A percentile compares a stretch with the other conserved stretches of the same genome.
These are phyloP conservation scores for Eurystomus gularis DNA, from an alignment of 2,113 vertebrate species.

Conservation along the genomic window DNA sequence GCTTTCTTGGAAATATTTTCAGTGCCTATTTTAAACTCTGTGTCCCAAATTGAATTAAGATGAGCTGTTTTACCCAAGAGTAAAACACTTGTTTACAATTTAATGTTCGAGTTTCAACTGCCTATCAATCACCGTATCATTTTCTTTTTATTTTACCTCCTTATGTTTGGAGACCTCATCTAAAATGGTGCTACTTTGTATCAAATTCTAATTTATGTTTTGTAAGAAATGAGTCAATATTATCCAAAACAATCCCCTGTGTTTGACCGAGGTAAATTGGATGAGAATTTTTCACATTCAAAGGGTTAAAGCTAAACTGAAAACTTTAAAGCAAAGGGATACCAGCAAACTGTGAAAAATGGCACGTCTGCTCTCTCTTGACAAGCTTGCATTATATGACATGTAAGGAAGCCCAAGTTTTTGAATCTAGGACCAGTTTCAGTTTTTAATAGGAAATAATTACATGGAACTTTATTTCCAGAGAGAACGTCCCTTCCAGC, in stretches of 20 bases:
- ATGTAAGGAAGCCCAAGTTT: slow-evolving; percentile 23
- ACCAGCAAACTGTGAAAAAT: slow-evolving; percentile 50
- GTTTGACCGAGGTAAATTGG: slow-evolving; percentile 2
- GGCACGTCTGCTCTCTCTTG: background rate
- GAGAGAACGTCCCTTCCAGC: slow-evolving; percentile 38
- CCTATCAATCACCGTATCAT: background rate
- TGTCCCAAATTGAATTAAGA: slow-evolving; percentile 7
- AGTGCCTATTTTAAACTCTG: slow-evolving; percentile 16
- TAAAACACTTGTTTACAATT: background rate
- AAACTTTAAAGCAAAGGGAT: slow-evolving; percentile 42
- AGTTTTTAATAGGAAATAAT: slow-evolving; percentile 50
- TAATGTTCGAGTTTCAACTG: slow-evolving; percentile 24
- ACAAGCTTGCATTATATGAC: slow-evolving; percentile 16
- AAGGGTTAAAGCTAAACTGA: slow-evolving; percentile 42
- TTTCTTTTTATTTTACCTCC: background rate
- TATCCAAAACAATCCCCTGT: background rate
- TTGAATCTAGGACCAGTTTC: slow-evolving; percentile 33
- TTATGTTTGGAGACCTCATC: background rate
- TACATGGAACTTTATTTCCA: slow-evolving; percentile 48
- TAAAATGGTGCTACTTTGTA: background rate
- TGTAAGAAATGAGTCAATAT: background rate
- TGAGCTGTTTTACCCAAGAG: background rate
- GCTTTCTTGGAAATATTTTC: slow-evolving; percentile 54
- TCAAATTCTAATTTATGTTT: background rate
- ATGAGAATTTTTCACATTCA: slow-evolving; percentile 15